Conservation (phyloP, 30 jellyfish, hydroid and myxozoan genomes). For the Clytia hemisphaerica region DNA sequence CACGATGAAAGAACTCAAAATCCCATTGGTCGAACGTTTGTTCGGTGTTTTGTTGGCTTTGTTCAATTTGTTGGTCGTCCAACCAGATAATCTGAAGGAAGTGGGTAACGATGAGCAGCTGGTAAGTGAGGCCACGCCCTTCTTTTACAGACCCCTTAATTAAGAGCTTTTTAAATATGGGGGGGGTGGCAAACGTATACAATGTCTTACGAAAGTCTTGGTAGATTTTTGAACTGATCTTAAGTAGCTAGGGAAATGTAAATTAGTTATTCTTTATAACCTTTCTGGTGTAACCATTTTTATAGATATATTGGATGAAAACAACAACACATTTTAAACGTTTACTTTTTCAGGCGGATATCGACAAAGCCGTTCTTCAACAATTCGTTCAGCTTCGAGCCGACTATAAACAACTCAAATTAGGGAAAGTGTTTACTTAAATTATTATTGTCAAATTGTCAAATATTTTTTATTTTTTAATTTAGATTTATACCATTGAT, state of each 20-base stretch:
- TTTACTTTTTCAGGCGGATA: conserved; percentile 59
- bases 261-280: no score
- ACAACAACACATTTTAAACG: not conserved
- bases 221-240: no score
- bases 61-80: conserved; percentile 75
- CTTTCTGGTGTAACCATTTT: not conserved
- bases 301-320: not conserved
- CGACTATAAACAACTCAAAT: conserved; percentile 77
- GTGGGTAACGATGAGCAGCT: conserved; percentile 89
- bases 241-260: no score
- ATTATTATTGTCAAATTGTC: no score
- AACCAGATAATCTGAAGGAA: conserved; percentile 87
- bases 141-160: no score
- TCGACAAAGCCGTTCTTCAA: conserved; percentile 70
- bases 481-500: no score
- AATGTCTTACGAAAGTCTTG: no score
- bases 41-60: conserved; percentile 61
- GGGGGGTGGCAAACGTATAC: no score
- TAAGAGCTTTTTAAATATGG: no score
- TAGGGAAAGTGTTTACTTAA: conserved; percentile 60
- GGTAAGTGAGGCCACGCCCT: no score
- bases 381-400: conserved; percentile 95
- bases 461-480: no score
- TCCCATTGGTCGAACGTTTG: conserved; percentile 69
- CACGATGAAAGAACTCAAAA: conserved; percentile 53